These are phyloP conservation scores for Neotoxoptera formosana DNA, from an alignment of 1,140 invertebrate species.

Conservation along the genomic window DNA sequence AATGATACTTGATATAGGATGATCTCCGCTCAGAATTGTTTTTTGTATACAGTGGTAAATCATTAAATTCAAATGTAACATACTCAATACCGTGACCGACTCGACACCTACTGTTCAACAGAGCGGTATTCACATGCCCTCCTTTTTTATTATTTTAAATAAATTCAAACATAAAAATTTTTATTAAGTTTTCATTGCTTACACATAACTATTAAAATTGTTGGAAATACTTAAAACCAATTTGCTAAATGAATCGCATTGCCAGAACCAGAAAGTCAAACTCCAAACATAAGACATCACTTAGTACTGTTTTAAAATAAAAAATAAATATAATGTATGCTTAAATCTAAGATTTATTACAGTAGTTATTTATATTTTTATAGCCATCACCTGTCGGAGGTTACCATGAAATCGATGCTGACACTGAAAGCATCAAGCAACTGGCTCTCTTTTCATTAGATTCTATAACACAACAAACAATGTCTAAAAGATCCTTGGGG, in stretches of 20 bases:
- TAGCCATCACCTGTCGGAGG: conserved; percentile 35
- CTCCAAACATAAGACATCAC: neutral
- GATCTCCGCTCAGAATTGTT: too few species aligned
- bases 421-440: neutral
- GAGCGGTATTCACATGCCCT: too few species aligned
- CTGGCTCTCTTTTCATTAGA: conserved; percentile 28
- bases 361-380: neutral
- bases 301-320: neutral
- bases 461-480: conserved; percentile 55
- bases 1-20: too few species aligned
- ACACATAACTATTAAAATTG: neutral
- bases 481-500: conserved; percentile 48
- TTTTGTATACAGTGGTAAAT: too few species aligned
- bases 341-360: neutral
- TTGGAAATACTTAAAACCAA: neutral
- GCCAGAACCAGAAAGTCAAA: neutral
- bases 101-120: too few species aligned
- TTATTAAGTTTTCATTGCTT: neutral
- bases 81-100: too few species aligned
- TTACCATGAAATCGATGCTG: neutral
- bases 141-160: too few species aligned
- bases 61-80: too few species aligned
- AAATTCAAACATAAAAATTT: neutral
- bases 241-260: neutral
- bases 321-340: neutral